Evolutionary conservation across 1,140 invertebrate species (phyloP).

Genomic region (Batillaria attramentaria): DNA sequence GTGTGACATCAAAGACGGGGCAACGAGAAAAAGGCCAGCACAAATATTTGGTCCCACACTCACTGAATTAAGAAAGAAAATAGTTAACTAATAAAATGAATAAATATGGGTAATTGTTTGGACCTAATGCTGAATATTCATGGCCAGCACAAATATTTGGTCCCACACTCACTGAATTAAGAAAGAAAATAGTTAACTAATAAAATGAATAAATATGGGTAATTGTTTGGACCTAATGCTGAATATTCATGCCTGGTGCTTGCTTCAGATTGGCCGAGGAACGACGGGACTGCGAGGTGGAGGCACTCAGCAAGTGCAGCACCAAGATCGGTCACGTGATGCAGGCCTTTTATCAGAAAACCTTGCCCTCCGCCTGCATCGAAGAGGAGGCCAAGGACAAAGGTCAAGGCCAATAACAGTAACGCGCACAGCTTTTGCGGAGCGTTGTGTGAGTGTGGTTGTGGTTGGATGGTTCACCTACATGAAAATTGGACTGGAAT

Average conservation of each 20-base stretch:
- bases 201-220: neutral
- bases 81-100: neutral
- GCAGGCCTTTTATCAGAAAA: conserved; percentile 38
- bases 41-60: too few species aligned
- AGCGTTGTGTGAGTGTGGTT: too few species aligned
- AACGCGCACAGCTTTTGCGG: neutral
- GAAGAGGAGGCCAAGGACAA: conserved; percentile 4
- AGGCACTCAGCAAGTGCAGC: conserved; percentile 31
- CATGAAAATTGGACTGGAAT: too few species aligned
- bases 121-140: too few species aligned
- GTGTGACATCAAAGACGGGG: too few species aligned
- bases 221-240: too few species aligned
- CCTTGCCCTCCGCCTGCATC: conserved; percentile 27
- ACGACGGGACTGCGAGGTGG: conserved; percentile 36
- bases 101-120: neutral
- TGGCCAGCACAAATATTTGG: too few species aligned
- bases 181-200: neutral
- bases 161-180: too few species aligned
- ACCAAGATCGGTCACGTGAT: conserved; percentile 28
- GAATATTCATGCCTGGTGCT: too few species aligned
- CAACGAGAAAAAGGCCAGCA: too few species aligned
- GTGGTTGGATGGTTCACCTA: too few species aligned
- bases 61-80: too few species aligned
- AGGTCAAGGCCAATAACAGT: neutral
- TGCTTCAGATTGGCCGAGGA: conserved; percentile 30